Evolutionary conservation across 2,797 vertebrate species (phyloP).

Genomic region (Acridotheres tristis): DNA sequence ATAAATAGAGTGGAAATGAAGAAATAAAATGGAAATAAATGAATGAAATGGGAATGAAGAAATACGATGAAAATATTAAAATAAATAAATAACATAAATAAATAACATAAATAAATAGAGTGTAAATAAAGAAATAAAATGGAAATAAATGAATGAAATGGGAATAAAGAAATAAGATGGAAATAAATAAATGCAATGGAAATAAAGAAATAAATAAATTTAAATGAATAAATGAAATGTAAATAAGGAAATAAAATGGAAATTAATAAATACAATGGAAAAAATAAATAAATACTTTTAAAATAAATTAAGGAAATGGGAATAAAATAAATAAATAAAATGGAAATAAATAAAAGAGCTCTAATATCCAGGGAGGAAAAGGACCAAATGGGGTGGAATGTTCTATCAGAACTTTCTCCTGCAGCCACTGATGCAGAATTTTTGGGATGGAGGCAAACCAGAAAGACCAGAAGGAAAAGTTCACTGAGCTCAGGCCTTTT

Average conservation of each 20-base stretch:
- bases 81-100: neutral
- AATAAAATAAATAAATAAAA: neutral
- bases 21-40: neutral
- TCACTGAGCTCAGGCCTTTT: neutral
- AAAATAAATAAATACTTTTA: neutral
- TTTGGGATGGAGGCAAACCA: neutral
- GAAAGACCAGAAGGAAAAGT: constrained; percentile 13
- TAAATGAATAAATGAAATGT: neutral
- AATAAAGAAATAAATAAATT: neutral
- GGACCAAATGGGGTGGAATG: neutral
- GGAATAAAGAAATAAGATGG: neutral
- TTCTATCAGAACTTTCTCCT: neutral
- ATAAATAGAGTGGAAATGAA: neutral
- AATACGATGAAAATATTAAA: neutral
- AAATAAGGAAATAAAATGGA: neutral
- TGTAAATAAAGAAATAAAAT: neutral
- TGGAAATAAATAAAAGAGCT: neutral
- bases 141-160: neutral
- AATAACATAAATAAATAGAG: neutral
- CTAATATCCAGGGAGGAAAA: neutral
- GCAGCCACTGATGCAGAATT: neutral
- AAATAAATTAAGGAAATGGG: too few species aligned
- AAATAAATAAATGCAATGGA: neutral
- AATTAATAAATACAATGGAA: neutral
- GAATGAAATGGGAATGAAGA: neutral